phyloP scores from a whole-genome alignment of 1,140 invertebrate genomes.

The Solen grandis region DNA sequence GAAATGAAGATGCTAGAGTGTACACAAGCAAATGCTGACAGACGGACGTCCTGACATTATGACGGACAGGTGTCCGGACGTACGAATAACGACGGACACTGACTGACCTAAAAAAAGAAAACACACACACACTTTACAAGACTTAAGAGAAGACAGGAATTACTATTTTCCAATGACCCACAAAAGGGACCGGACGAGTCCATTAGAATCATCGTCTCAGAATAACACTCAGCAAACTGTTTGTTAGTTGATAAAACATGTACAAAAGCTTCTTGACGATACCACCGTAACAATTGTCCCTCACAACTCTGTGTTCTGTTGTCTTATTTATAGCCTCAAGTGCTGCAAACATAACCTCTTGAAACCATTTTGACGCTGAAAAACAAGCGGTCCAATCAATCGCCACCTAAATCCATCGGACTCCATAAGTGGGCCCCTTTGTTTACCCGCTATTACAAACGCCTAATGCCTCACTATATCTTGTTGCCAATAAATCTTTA shows the following conservation, averaged over 20 bases:
- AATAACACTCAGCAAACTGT: not conserved
- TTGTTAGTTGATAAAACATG: too few species aligned
- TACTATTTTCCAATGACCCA: not conserved
- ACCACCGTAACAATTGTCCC: not conserved
- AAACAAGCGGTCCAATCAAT: slow-evolving; percentile 39
- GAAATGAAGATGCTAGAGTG: too few species aligned
- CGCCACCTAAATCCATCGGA: slow-evolving; percentile 39
- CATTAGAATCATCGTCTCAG: not conserved
- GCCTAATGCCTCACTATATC: slow-evolving; percentile 26
- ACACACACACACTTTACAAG: too few species aligned
- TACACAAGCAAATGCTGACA: too few species aligned
- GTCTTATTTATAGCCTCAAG: slow-evolving; percentile 42
- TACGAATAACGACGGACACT: too few species aligned
- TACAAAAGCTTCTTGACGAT: not conserved
- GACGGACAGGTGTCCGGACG: too few species aligned
- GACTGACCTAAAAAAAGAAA: too few species aligned
- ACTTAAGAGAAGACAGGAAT: too few species aligned
- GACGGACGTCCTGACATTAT: too few species aligned
- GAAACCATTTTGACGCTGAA: slow-evolving; percentile 1
- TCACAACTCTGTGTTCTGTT: not conserved
- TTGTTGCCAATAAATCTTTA: slow-evolving; percentile 39
- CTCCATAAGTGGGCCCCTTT: slow-evolving; percentile 34
- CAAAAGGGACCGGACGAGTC: not conserved
- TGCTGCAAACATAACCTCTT: slow-evolving; percentile 43
- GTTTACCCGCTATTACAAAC: slow-evolving; percentile 48